Conservation (phyloP, 2,797 vertebrate genomes). For the Pseudochirops cupreus region DNA sequence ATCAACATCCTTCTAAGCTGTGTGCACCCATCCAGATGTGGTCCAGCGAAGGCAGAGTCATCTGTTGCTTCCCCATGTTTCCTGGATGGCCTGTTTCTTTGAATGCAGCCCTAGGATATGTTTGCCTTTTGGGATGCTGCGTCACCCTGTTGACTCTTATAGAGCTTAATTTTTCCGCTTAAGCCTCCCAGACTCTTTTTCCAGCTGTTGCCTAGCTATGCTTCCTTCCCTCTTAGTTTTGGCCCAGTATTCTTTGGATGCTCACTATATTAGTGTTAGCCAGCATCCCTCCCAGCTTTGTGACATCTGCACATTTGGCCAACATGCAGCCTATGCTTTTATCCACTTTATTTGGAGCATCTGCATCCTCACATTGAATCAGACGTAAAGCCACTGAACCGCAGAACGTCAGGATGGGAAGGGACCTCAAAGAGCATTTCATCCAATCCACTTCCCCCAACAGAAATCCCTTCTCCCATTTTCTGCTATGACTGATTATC, state of each 20-base stretch:
- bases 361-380: neutral
- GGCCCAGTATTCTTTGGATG: neutral
- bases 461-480: neutral
- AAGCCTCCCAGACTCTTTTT: neutral
- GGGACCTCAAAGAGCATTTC: neutral
- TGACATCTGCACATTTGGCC: neutral
- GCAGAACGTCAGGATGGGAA: neutral
- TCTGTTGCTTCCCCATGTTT: neutral
- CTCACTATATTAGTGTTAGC: neutral
- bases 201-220: neutral
- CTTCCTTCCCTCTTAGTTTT: neutral
- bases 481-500: neutral
- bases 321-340: neutral
- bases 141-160: neutral
- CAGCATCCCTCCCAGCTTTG: neutral
- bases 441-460: neutral
- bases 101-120: neutral
- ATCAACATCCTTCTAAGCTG: neutral
- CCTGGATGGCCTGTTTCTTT: neutral
- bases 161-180: neutral
- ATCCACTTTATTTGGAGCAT: neutral
- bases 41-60: neutral
- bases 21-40: neutral
- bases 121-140: neutral
- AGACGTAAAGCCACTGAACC: neutral